phyloP scores from a whole-genome alignment of 2,888 invertebrate species.

The Congeria kusceri region DNA sequence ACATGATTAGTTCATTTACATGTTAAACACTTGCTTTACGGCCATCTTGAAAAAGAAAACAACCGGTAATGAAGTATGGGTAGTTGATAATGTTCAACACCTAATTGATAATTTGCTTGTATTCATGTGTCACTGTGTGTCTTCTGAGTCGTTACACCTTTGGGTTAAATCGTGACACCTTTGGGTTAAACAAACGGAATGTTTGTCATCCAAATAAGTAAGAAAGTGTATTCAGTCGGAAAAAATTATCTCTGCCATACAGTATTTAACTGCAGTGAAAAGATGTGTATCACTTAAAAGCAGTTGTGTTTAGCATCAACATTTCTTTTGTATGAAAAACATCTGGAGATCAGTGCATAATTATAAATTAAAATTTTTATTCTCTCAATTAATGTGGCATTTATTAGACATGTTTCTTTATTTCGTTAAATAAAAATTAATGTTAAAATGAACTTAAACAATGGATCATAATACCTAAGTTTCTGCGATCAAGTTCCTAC shows the following conservation, averaged over 20 bases:
- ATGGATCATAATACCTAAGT: neutral
- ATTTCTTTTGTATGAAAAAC: too few species aligned
- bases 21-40: conserved; percentile 8
- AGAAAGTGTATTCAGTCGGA: too few species aligned
- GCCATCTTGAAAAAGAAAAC: conserved; percentile 18
- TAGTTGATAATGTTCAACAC: neutral
- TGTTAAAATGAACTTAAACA: neutral
- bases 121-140: conserved; percentile 33
- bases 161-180: neutral
- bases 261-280: too few species aligned
- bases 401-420: neutral
- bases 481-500: neutral
- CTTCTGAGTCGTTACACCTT: neutral
- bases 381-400: neutral
- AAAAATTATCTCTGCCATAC: too few species aligned
- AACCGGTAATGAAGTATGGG: neutral
- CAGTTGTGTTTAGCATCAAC: too few species aligned
- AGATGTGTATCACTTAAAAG: too few species aligned
- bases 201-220: too few species aligned
- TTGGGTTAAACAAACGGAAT: too few species aligned
- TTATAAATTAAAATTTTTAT: neutral
- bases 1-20: too few species aligned
- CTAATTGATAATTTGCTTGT: conserved; percentile 33
- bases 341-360: too few species aligned
- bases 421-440: neutral